Percentiles rank a stretch among this genome's conserved stretches.
Conservation (phyloP, 2,113 vertebrate genomes). For the Brachypodius melanocephalos region DNA sequence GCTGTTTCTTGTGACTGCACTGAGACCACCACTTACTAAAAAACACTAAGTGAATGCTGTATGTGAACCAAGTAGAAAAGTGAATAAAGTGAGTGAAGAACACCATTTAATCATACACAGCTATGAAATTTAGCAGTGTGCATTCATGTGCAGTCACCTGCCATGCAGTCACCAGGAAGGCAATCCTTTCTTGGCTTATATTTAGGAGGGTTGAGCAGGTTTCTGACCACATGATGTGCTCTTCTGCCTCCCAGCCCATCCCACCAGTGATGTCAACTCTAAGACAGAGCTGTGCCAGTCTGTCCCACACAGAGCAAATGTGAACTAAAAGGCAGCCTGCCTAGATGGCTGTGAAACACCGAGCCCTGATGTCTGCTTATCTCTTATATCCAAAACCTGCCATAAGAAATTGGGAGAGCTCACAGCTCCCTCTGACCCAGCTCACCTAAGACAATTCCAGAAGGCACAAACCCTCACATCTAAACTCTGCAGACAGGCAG, state of each 20-base stretch:
- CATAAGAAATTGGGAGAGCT: background rate
- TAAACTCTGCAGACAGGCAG: background rate
- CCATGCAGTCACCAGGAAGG: background rate
- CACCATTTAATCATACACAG: background rate
- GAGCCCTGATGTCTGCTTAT: background rate
- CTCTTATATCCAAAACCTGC: background rate
- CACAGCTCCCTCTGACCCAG: background rate
- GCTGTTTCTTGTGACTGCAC: background rate
- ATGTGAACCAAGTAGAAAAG: background rate
- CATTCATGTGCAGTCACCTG: background rate
- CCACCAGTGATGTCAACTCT: rapidly evolving
- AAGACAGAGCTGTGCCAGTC: background rate
- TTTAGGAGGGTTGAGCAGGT: background rate
- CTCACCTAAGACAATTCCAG: background rate
- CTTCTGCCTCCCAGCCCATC: background rate
- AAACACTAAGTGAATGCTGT: background rate
- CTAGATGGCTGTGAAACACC: background rate
- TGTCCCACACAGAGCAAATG: background rate
- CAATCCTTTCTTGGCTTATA: background rate
- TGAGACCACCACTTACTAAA: background rate
- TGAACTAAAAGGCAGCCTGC: background rate
- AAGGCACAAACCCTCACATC: background rate
- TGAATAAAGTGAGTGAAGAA: background rate
- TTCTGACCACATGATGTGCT: rapidly evolving
- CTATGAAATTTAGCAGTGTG: rapidly evolving